Conservation (phyloP, 2,113 vertebrate species). For the Coracopsis vasa region DNA sequence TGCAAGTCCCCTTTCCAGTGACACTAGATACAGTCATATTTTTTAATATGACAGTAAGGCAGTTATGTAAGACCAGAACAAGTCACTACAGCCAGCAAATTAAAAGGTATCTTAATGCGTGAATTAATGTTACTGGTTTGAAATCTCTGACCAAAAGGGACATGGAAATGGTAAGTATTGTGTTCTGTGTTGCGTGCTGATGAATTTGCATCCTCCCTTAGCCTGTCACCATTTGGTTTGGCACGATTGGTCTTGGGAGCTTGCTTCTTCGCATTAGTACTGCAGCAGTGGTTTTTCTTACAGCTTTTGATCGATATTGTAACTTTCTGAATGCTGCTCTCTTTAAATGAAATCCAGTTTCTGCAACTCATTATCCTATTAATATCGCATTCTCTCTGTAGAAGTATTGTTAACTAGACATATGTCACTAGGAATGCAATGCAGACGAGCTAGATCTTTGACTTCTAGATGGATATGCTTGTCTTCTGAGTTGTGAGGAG, state of each 20-base stretch:
- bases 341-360: neutral
- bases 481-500: neutral
- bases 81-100: neutral
- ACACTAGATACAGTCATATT: fast-evolving
- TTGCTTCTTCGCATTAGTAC: neutral
- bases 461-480: neutral
- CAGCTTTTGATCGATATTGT: neutral
- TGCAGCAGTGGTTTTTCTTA: neutral
- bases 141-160: neutral
- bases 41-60: neutral
- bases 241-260: neutral
- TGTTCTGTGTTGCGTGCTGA: neutral
- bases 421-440: neutral
- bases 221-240: neutral
- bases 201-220: neutral
- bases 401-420: neutral
- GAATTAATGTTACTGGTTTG: neutral
- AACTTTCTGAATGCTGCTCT: neutral
- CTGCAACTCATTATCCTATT: neutral
- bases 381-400: neutral
- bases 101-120: neutral
- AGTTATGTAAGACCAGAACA: neutral
- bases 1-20: neutral
- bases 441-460: neutral
- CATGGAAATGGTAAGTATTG: neutral